Evolutionary conservation across 23 tunicate species (phyloP).

Genomic region (Corella eumyota): DNA sequence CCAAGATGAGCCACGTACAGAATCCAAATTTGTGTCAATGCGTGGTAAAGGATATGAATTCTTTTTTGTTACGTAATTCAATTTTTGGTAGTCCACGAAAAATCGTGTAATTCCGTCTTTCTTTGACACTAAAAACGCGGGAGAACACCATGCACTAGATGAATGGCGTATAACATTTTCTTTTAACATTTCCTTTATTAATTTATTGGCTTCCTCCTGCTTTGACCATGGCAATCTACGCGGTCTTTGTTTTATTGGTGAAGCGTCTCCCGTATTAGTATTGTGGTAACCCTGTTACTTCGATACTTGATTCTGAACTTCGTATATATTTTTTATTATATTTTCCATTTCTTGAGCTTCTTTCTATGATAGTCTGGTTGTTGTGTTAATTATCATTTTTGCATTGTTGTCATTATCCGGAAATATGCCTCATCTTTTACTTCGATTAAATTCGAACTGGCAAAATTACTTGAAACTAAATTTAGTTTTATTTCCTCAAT

Average conservation of each 20-base stretch:
- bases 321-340: no score
- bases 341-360: no score
- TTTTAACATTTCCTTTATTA: slow-evolving; percentile 2
- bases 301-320: no score
- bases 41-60: slow-evolving; percentile 17
- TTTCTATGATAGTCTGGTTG: no score
- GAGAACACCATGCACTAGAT: slow-evolving; percentile 9
- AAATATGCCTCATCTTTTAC: no score
- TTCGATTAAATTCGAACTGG: no score
- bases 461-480: no score
- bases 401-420: no score
- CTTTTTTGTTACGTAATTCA: slow-evolving; percentile 5
- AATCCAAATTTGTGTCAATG: neutral
- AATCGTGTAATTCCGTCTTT: slow-evolving; percentile 8
- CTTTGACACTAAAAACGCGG: slow-evolving; percentile 6
- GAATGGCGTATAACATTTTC: slow-evolving; percentile 3
- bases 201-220: neutral
- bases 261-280: neutral
- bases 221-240: neutral
- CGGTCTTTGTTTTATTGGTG: neutral
- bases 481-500: no score
- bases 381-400: no score
- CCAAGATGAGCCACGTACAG: neutral
- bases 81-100: slow-evolving; percentile 9
- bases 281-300: no score